Evolutionary conservation across 2,113 vertebrate species (phyloP).

Genomic region (Phylloscopus whistleri): DNA sequence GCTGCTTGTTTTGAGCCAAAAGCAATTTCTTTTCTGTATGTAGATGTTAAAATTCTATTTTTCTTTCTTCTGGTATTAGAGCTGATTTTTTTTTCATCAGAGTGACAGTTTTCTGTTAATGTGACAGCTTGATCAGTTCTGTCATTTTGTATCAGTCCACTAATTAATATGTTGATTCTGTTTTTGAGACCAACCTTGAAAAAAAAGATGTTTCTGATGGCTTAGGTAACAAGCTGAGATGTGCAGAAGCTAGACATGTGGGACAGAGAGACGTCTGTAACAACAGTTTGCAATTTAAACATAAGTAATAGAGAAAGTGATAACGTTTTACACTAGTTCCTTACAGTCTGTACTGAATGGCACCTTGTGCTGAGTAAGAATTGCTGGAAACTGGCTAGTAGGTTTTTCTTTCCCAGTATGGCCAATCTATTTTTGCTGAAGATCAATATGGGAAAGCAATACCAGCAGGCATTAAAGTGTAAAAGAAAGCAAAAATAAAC

Average conservation of each 20-base stretch:
- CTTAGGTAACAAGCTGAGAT: not conserved
- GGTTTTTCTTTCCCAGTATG: not conserved
- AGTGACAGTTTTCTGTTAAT: not conserved
- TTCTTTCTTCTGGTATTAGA: not conserved
- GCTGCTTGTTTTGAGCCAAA: not conserved
- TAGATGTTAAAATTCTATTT: not conserved
- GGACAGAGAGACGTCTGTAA: not conserved
- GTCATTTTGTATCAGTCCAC: not conserved
- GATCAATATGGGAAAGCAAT: not conserved
- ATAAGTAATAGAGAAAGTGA: not conserved
- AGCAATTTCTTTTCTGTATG: not conserved
- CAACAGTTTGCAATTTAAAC: not conserved
- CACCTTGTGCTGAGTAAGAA: slow-evolving; percentile 29
- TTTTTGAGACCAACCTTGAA: not conserved
- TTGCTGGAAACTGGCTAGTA: slow-evolving; percentile 31
- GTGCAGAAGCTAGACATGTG: not conserved
- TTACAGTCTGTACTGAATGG: not conserved
- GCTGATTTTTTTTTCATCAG: not conserved
- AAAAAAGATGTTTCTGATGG: not conserved
- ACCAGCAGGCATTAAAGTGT: slow-evolving; percentile 15
- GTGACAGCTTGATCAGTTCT: not conserved
- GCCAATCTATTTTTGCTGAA: not conserved
- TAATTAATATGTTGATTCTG: not conserved
- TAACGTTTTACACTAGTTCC: not conserved
- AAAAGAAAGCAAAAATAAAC: slow-evolving; percentile 4